These are phyloP conservation scores for Pantherophis guttatus DNA, from an alignment of 2,113 vertebrate species.

Conservation along the genomic window DNA sequence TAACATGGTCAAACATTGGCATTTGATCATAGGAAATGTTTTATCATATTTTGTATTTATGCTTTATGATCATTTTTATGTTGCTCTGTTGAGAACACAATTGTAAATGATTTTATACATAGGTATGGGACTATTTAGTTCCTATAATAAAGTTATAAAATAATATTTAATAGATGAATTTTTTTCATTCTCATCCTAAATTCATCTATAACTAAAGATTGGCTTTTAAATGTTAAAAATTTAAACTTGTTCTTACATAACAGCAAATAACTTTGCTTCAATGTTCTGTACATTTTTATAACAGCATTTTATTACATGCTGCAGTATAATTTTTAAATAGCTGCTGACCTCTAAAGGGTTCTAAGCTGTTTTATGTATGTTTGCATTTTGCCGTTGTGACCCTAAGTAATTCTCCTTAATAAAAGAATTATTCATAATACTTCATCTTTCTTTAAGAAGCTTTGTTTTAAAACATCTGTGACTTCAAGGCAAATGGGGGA, in stretches of 20 bases:
- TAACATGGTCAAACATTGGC: too few species aligned
- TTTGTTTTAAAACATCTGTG: conserved; percentile 11
- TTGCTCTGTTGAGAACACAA: background rate
- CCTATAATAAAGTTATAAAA: background rate
- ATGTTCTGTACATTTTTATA: background rate
- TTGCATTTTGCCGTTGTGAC: conserved; percentile 5
- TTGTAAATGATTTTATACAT: background rate
- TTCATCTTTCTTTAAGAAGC: conserved; percentile 30
- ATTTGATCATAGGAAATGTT: too few species aligned
- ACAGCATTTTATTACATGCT: background rate
- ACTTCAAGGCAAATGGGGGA: conserved; percentile 4
- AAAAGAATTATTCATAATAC: conserved; percentile 15
- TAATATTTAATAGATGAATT: background rate
- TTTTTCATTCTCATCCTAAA: background rate
- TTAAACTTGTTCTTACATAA: background rate
- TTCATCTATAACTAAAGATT: conserved; percentile 8
- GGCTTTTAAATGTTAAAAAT: background rate
- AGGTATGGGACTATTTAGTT: background rate
- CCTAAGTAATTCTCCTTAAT: conserved; percentile 21
- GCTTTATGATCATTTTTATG: background rate
- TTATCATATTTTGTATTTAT: background rate
- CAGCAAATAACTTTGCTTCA: background rate
- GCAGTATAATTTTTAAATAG: background rate
- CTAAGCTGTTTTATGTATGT: background rate
- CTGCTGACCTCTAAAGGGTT: background rate